Evolutionary conservation across 2,888 invertebrate genomes (phyloP).

Genomic region (Pterostichus niger): DNA sequence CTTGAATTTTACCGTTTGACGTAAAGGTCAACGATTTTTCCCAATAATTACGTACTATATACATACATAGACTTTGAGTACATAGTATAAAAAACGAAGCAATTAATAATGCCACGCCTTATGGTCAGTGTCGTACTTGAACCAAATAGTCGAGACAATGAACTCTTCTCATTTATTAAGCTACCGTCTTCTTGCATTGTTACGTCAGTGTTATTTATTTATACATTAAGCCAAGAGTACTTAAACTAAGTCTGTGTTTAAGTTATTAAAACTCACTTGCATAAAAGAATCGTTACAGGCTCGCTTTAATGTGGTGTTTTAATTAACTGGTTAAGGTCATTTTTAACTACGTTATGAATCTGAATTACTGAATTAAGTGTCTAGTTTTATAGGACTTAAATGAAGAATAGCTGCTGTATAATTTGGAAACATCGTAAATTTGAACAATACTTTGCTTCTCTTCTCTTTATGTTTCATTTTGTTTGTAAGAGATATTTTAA

Average conservation of each 20-base stretch:
- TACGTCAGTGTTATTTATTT: conserved; percentile 20
- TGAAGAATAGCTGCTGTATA: not conserved
- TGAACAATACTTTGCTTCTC: too few relatives aligned
- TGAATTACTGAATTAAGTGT: conserved; percentile 16
- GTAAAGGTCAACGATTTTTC: conserved; percentile 25
- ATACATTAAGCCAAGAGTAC: not conserved
- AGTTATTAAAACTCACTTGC: conserved; percentile 34
- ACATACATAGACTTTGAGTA: not conserved
- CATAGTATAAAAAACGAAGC: conserved; percentile 27
- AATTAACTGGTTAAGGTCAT: conserved; percentile 11
- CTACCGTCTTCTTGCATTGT: conserved; percentile 43
- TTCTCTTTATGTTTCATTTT: too few relatives aligned
- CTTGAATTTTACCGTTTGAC: conserved; percentile 16
- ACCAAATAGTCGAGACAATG: conserved; percentile 59
- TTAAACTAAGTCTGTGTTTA: not conserved
- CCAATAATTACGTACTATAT: not conserved
- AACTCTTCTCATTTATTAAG: conserved; percentile 41
- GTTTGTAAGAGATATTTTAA: too few relatives aligned
- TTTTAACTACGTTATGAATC: not conserved
- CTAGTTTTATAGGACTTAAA: not conserved
- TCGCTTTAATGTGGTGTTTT: conserved; percentile 3
- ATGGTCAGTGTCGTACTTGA: conserved; percentile 58
- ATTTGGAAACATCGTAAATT: too few relatives aligned
- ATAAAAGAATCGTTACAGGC: not conserved
- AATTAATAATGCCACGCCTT: conserved; percentile 53